Evolutionary conservation across 37 sponge, comb jelly and placozoan genomes (phyloP).

Genomic region (Geodia barretti): DNA sequence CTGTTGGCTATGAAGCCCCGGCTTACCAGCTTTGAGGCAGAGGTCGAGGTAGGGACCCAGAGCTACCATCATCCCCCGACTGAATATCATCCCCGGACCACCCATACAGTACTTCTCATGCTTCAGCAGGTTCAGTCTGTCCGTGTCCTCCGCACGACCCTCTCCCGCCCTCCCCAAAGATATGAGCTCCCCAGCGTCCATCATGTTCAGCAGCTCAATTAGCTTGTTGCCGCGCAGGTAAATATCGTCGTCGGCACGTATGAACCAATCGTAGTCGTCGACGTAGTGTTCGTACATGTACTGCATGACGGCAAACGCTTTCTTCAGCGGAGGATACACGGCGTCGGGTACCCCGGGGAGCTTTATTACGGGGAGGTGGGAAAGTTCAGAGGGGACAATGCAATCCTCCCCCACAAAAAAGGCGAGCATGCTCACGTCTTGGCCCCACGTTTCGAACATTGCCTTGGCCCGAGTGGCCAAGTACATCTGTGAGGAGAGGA

Average conservation of each 20-base stretch:
- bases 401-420: slow-evolving; percentile 72
- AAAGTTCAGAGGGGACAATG: slow-evolving; percentile 6
- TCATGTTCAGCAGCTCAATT: slow-evolving; percentile 23
- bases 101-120: slow-evolving; percentile 86
- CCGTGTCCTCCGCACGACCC: slow-evolving; percentile 35
- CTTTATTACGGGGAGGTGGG: slow-evolving; percentile 52
- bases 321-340: slow-evolving; percentile 64
- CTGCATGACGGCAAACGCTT: slow-evolving; percentile 61
- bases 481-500: slow-evolving; percentile 63
- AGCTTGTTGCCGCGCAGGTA: slow-evolving; percentile 45
- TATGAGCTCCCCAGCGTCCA: slow-evolving; percentile 51
- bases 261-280: slow-evolving; percentile 74
- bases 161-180: slow-evolving; percentile 63
- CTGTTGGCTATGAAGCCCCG: too few species aligned
- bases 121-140: slow-evolving; percentile 50
- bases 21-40: slow-evolving; percentile 42
- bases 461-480: slow-evolving; percentile 63
- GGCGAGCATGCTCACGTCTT: slow-evolving; percentile 49
- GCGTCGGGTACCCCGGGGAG: slow-evolving; percentile 47
- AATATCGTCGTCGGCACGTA: slow-evolving; percentile 76
- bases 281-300: slow-evolving; percentile 70
- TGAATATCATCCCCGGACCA: slow-evolving; percentile 74
- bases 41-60: slow-evolving; percentile 43
- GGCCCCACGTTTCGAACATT: slow-evolving; percentile 69
- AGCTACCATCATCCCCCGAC: slow-evolving; percentile 44